Evolutionary conservation across 1,140 invertebrate genomes (phyloP).

Genomic region (Solenopsis invicta): DNA sequence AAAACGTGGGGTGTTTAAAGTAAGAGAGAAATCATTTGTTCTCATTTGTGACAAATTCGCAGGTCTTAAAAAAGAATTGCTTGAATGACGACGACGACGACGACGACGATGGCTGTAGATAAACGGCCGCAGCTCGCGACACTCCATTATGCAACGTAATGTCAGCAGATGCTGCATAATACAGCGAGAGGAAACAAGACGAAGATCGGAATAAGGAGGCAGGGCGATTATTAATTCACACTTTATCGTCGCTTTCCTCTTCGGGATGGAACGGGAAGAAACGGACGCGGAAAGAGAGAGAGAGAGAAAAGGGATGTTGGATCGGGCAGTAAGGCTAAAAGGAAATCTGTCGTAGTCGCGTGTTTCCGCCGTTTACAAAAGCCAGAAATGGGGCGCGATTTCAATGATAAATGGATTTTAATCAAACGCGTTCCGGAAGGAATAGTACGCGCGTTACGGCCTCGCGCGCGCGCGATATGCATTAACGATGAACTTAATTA

Average conservation of each 20-base stretch:
- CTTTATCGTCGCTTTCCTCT: constrained; percentile 56
- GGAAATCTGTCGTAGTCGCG: constrained; percentile 14
- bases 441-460: constrained; percentile 14
- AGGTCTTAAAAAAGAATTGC: constrained; percentile 46
- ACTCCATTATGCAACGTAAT: constrained; percentile 59
- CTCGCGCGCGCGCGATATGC: constrained; percentile 39
- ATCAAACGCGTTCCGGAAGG: constrained; percentile 70
- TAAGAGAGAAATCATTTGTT: constrained; percentile 29
- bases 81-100: constrained; percentile 2
- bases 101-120: constrained; percentile 12
- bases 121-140: constrained; percentile 40
- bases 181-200: constrained; percentile 50
- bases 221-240: constrained; percentile 59
- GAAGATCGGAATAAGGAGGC: constrained; percentile 32
- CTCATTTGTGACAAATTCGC: constrained; percentile 32
- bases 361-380: constrained; percentile 35
- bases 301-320: not conserved
- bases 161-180: constrained; percentile 58
- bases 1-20: not conserved
- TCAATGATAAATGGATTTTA: constrained; percentile 75
- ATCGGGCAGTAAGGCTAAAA: not conserved
- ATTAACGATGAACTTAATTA: constrained; percentile 68
- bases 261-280: constrained; percentile 44
- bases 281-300: not conserved
- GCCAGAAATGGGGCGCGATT: constrained; percentile 45